These are phyloP conservation scores for Cephus runcator DNA, from an alignment of 2,888 invertebrate species.

Conservation along the genomic window DNA sequence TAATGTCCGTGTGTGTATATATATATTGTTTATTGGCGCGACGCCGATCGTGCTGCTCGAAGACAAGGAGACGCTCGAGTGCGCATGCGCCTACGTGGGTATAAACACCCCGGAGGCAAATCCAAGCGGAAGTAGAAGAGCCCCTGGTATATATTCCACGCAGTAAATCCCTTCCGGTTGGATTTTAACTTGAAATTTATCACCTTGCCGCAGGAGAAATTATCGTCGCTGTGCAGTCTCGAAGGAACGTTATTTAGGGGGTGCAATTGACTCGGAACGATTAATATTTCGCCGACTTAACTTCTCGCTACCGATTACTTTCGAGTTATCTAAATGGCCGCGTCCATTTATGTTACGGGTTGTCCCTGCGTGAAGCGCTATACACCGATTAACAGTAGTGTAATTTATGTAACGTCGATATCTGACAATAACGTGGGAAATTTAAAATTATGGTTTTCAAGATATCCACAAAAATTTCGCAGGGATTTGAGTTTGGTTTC, in stretches of 20 bases:
- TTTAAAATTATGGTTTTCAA: not conserved
- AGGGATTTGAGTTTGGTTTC: too few relatives aligned
- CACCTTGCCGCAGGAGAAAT: slow-evolving; percentile 41
- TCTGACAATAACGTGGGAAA: not conserved
- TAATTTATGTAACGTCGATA: not conserved
- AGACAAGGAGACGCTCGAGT: not conserved
- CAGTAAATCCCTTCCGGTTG: slow-evolving; percentile 56
- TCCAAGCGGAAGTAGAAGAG: slow-evolving; percentile 33
- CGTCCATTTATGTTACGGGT: not conserved
- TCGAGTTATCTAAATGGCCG: not conserved
- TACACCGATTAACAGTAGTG: not conserved
- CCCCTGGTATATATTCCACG: slow-evolving; percentile 36
- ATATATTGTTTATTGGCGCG: not conserved
- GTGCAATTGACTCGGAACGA: slow-evolving; percentile 38
- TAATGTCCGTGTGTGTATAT: too few relatives aligned
- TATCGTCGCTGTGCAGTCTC: slow-evolving; percentile 49
- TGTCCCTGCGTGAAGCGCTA: not conserved
- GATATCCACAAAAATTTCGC: not conserved
- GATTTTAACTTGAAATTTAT: slow-evolving; percentile 60
- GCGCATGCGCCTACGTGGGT: slow-evolving; percentile 4
- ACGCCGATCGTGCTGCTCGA: not conserved
- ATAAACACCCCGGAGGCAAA: slow-evolving; percentile 14
- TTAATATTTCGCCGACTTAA: slow-evolving; percentile 41
- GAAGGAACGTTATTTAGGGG: slow-evolving; percentile 31
- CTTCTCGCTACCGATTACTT: not conserved